Evolutionary conservation across 2,888 invertebrate species (phyloP).

Genomic region (Tenthredo scrophulariae): DNA sequence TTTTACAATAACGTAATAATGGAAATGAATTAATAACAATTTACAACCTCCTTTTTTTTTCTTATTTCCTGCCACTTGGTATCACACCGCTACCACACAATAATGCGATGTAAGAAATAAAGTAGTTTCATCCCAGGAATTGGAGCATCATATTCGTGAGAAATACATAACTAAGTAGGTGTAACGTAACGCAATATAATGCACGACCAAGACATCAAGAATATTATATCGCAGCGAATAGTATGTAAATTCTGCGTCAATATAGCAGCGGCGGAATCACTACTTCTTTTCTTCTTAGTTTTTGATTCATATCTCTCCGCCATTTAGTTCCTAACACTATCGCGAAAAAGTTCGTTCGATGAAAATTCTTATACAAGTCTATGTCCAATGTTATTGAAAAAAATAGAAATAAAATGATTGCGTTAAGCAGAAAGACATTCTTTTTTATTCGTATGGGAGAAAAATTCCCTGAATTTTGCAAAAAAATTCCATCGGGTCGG

Average conservation of each 20-base stretch:
- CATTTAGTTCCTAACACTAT: background rate
- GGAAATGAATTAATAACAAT: background rate
- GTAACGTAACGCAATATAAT: slow-evolving; percentile 26
- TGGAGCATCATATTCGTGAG: slow-evolving; percentile 42
- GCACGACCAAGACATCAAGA: background rate
- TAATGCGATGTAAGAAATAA: background rate
- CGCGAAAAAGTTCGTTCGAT: background rate
- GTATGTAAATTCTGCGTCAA: background rate
- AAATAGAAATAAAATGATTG: background rate
- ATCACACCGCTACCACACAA: background rate
- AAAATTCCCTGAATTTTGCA: background rate
- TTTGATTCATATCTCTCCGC: background rate
- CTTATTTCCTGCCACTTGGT: background rate
- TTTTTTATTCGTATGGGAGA: background rate
- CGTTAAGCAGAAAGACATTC: background rate
- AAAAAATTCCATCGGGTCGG: background rate
- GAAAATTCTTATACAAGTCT: too few species aligned
- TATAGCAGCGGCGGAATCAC: background rate
- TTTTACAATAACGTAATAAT: slow-evolving; percentile 27
- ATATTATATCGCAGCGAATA: background rate
- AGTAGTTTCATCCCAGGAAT: slow-evolving; percentile 4
- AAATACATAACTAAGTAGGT: slow-evolving; percentile 8
- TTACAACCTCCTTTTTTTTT: background rate
- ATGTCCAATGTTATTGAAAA: background rate
- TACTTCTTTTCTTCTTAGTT: background rate